phyloP scores from a whole-genome alignment of 1,140 invertebrate genomes.

The Tenebrio molitor region DNA sequence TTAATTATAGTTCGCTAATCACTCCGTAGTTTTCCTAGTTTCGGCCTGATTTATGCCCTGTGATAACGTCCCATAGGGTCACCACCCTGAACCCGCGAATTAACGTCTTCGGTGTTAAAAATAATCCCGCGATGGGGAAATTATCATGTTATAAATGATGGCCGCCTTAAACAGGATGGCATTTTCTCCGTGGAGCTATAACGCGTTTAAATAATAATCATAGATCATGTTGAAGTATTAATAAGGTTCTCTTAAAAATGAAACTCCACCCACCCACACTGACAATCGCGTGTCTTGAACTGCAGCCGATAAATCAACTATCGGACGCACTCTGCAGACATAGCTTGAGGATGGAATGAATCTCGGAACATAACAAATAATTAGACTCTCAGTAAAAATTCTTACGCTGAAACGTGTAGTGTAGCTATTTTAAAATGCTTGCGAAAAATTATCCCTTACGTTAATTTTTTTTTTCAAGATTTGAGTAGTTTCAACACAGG shows the following conservation, averaged over 20 bases:
- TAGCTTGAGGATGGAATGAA: conserved; percentile 41
- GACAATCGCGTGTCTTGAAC: conserved; percentile 45
- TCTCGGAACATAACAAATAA: conserved; percentile 30
- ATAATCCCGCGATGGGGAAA: background rate
- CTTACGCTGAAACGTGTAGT: background rate
- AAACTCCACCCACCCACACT: conserved; percentile 44
- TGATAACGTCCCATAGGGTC: conserved; percentile 18
- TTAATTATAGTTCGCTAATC: conserved; percentile 50
- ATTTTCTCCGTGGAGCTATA: conserved; percentile 35
- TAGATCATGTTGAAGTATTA: conserved; percentile 45
- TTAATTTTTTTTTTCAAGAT: too few relatives aligned
- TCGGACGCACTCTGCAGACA: conserved; percentile 40
- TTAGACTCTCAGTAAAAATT: conserved; percentile 20
- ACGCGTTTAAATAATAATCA: conserved; percentile 41
- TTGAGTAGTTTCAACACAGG: too few relatives aligned
- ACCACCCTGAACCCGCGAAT: background rate
- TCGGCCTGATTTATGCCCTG: conserved; percentile 12
- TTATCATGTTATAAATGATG: conserved; percentile 12
- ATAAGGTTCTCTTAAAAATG: conserved; percentile 36
- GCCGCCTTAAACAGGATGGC: background rate
- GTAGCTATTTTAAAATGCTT: background rate
- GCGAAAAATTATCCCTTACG: too few relatives aligned
- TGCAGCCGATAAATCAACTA: conserved; percentile 38
- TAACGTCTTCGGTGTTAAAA: background rate
- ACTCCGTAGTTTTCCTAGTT: background rate